Base-by-base conservation (phyloP, 2,888 invertebrate species). In the Drosophila villosipedis region DNA sequence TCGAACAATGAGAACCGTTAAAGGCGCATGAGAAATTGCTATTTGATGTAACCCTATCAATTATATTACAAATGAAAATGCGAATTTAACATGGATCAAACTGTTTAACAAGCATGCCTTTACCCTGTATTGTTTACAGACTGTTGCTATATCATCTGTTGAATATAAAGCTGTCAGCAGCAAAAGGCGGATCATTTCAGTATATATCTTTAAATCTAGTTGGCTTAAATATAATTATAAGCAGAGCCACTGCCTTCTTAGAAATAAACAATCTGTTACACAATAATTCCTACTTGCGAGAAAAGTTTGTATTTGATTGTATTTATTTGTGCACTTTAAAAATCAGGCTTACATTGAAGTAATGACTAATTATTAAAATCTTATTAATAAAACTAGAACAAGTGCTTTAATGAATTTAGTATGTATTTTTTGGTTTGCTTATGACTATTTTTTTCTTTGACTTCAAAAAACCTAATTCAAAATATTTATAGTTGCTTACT, bases 11-110 rank as follows among this genome's bases (percentile, higher is more conserved):
- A 54, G 39, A 66, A 72, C 68, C 58, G 73, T 68, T 77, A 78
- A 77, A 60, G 25, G 49, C 70, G 63, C n/a, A 64, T 71, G 78
- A 77, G 64, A 80, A 62, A 80, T 80, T 49, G 49, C 47, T 37
- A 64, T 64, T 30, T 37, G 22, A 19, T 30, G 30, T 57, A 30
- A 28, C 16, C 35, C 30, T 1, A 52, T 61, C 19, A 59, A 59
- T 47, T 47, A 58, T 43, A 49, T 33, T 47, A 43, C 31, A 43
- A 30, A 37, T 64, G n/a, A 7, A 16, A 39, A 47, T n/a, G 4
- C 25, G 2, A 49, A 35, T 10, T 12, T 10, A 6, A 58, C 47
- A 28, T 33, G 6, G 9, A 10, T 25, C 62, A 30, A 25, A 16
- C 19, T 31, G 6, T 30, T 25, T 47, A 16, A 47, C 4, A 9